Base-by-base conservation (phyloP, 2,888 invertebrate species). In the Ennomos fuscantarius region DNA sequence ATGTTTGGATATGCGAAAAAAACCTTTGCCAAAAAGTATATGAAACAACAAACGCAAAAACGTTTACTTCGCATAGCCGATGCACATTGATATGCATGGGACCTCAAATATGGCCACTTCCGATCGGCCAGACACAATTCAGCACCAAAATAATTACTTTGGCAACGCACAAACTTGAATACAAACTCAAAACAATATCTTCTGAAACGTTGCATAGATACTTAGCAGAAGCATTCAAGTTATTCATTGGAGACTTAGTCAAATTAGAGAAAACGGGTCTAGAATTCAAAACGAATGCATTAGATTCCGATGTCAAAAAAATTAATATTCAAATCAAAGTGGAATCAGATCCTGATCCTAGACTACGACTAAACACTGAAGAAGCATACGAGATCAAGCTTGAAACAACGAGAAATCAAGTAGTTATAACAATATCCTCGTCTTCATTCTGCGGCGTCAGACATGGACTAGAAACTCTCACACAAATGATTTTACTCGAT, bases 401-500 rank as follows among this genome's bases (percentile, higher is more conserved):
- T 15, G 84, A 86, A 50, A 84, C 93, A 43, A 79, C 86, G 60
- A 35, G 53, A 0, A 65, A 71, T 24, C 88, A 86, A 33, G 77
- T 95, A 1, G 79, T 89, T 0, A 94, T 94, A 0, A 93, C 90
- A 65, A 93, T 85, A 1, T 51, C 62, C 3, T 94, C 94, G 0
- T 91, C 92, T 13, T 95, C 95, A 0, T 96, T 94, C 74, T 96
- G 95, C 72, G 96, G 96, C 0, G 95, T 95, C 0, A 93, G 96
- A 6, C 95, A 96, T 71, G 96, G 94, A 0, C 84, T 96, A 1
- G 95, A 96, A 76, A 96, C 96, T 0, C 78, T 96, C 1, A 94
- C 94, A 32, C 96, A 96, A 74, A 81, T 96, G 68, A 95, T 96
- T 59, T 94, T 96, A 93, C 93, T 94, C 76, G 96, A 96, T 63